A percentile compares a stretch with the other conserved stretches of the same genome.
Evolutionary conservation across 1,140 invertebrate genomes (phyloP).

Genomic region (Andrena cerasifolii): DNA sequence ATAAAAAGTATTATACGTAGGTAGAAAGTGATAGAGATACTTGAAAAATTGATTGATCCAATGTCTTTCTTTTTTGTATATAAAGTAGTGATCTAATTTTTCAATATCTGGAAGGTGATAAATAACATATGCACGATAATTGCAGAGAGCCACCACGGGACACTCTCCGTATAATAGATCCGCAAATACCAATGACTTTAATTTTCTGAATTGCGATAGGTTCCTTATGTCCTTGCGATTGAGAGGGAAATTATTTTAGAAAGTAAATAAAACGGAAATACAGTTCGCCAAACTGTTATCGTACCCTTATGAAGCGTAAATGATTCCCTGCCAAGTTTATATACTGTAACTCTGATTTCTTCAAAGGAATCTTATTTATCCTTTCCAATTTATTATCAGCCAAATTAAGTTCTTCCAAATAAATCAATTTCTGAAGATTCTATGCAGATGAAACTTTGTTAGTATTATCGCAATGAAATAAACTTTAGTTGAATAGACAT

Average conservation of each 20-base stretch:
- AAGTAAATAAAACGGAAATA: constrained; percentile 8
- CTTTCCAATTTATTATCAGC: constrained; percentile 56
- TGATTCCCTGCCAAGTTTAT: constrained; percentile 60
- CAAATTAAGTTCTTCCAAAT: constrained; percentile 51
- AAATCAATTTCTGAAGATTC: constrained; percentile 33
- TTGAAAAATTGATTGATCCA: constrained; percentile 50
- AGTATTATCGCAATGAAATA: background rate
- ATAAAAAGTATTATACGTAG: background rate
- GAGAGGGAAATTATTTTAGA: constrained; percentile 7
- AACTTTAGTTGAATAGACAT: background rate
- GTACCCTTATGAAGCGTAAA: constrained; percentile 45
- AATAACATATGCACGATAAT: constrained; percentile 54
- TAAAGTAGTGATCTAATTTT: constrained; percentile 51
- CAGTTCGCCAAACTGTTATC: background rate
- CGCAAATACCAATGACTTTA: constrained; percentile 51
- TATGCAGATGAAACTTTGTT: background rate
- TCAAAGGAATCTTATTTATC: constrained; percentile 38
- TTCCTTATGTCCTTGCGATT: constrained; percentile 48
- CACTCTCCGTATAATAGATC: constrained; percentile 64
- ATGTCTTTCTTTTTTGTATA: constrained; percentile 46
- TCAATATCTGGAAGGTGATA: constrained; percentile 39
- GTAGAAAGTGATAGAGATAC: constrained; percentile 23
- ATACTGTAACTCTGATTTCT: constrained; percentile 25
- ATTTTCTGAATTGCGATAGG: constrained; percentile 33
- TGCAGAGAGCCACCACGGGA: constrained; percentile 51